Evolutionary conservation across 2,888 invertebrate genomes (phyloP).

Genomic region (Orthonychiurus folsomi): DNA sequence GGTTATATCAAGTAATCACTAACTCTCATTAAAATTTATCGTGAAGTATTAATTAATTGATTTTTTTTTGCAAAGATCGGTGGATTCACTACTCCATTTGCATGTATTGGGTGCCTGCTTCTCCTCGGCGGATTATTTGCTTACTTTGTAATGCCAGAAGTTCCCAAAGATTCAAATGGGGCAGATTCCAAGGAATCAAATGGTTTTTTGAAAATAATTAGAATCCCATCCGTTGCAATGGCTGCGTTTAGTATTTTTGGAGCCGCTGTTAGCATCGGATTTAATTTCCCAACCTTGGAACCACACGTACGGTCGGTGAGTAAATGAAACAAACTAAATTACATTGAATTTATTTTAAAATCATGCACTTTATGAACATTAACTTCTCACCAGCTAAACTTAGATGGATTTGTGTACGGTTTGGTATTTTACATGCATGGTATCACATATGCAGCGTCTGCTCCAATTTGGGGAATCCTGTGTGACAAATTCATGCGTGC

Average conservation of each 20-base stretch:
- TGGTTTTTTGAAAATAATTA: slow-evolving; percentile 55
- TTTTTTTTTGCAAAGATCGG: slow-evolving; percentile 40
- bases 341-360: too few relatives aligned
- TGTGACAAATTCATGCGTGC: slow-evolving; percentile 62
- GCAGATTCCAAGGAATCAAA: slow-evolving; percentile 13
- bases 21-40: neutral
- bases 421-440: slow-evolving; percentile 71
- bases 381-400: slow-evolving; percentile 37
- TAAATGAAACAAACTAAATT: slow-evolving; percentile 11
- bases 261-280: slow-evolving; percentile 74
- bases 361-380: too few relatives aligned
- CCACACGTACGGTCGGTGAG: slow-evolving; percentile 66
- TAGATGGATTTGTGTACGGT: slow-evolving; percentile 41
- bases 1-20: slow-evolving; percentile 41
- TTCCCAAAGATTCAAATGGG: slow-evolving; percentile 16
- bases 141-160: slow-evolving; percentile 44
- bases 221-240: slow-evolving; percentile 64
- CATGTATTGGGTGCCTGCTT: slow-evolving; percentile 44
- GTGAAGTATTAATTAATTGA: neutral
- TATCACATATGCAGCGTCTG: slow-evolving; percentile 68
- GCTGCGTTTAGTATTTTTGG: slow-evolving; percentile 62
- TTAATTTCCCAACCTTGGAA: slow-evolving; percentile 78
- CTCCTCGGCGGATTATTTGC: slow-evolving; percentile 42
- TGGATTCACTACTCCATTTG: slow-evolving; percentile 46
- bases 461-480: slow-evolving; percentile 70